Evolutionary conservation across 2,797 vertebrate species (phyloP).

Genomic region (Holocentrus rufus): DNA sequence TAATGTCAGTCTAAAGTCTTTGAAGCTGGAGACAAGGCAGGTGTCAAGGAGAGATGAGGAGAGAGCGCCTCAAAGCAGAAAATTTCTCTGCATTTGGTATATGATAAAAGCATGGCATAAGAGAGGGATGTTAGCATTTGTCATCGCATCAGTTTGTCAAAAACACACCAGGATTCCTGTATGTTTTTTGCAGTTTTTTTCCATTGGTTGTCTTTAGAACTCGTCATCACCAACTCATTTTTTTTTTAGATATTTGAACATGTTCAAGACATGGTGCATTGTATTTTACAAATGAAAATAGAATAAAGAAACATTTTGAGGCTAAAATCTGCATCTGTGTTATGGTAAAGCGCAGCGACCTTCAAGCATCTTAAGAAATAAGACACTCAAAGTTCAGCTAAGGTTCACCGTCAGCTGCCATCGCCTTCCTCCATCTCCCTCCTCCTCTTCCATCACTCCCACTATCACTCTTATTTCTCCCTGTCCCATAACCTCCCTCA

Average conservation of each 20-base stretch:
- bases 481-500: slow-evolving; percentile 31
- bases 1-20: slow-evolving; percentile 7
- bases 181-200: slow-evolving; percentile 9
- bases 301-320: background rate
- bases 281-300: background rate
- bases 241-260: too few species aligned
- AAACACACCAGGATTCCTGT: background rate
- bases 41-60: slow-evolving; percentile 22
- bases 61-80: slow-evolving; percentile 1
- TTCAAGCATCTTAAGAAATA: background rate
- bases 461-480: slow-evolving; percentile 37
- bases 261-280: too few species aligned
- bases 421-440: slow-evolving; percentile 29
- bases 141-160: slow-evolving; percentile 2
- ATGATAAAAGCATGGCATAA: slow-evolving; percentile 8
- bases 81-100: slow-evolving; percentile 9
- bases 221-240: background rate
- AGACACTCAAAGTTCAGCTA: slow-evolving; percentile 51
- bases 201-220: background rate
- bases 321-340: background rate
- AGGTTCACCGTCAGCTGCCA: slow-evolving; percentile 59
- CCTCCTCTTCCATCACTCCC: slow-evolving; percentile 28
- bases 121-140: background rate
- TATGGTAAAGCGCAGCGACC: background rate
- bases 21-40: slow-evolving; percentile 20